Base-by-base conservation (phyloP, 2,888 invertebrate genomes). In the Drosophila parthenogenetica region DNA sequence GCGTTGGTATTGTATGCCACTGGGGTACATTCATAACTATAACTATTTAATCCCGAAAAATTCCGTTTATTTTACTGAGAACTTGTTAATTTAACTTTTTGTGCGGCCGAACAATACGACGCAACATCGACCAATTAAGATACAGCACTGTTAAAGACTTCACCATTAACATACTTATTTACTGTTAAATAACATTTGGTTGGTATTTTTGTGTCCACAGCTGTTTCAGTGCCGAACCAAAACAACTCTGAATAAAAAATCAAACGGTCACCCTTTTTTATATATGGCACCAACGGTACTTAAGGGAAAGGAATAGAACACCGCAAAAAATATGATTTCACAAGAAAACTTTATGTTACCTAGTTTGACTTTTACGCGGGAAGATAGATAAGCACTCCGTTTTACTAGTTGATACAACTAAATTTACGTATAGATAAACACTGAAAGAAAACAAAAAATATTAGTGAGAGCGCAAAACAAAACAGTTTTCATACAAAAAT, bases 1-100 rank as follows among this genome's bases (percentile, higher is more conserved):
- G 88, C 69, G 89, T 84, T 83, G 92, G 92, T 79, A 92, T 64
- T 84, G 89, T 78, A 71, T 88, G 90, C 92, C 92, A 92, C 90
- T 86, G 84, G 77, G 89, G 85, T 78, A 77, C 71, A 83, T 55
- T 83, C 89, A 83, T 83, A 86, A 83, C 83, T 88, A 61, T 63
- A 67, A 77, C 73, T 75, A 64, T 77, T 58, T 48, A 68, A 68
- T 58, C 54, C 73, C 65, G 59, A 73, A 76, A 76, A 77, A 83
- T 67, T 60, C 53, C 73, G 46, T 61, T 61, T 75, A 42, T 59
- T 77, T 62, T 78, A 73, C 43, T 45, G 58, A 57, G 54, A 68
- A 73, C 64, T 78, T 78, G 63, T 65, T 42, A 78, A 69, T 73
- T 75, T 73, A 49, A 49, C 25, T 13, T 60, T 77, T 78, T 75